phyloP scores from a whole-genome alignment of 2,888 invertebrate species.

The Aphodius granarius region DNA sequence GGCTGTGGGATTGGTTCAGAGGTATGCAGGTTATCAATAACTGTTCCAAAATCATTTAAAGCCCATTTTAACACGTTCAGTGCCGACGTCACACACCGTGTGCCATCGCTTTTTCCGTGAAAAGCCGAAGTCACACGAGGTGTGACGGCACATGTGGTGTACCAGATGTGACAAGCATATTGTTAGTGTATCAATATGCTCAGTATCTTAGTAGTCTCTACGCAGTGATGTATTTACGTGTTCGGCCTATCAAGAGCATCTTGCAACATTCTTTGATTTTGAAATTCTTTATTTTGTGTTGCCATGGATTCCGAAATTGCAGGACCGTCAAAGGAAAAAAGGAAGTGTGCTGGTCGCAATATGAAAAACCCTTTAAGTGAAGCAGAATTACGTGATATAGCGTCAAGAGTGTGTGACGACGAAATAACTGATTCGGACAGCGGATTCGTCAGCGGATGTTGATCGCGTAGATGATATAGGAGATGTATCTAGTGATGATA shows the following conservation, averaged over 20 bases:
- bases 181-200: no score
- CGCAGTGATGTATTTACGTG: no score
- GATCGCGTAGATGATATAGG: background rate
- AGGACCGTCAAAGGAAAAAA: background rate
- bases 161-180: no score
- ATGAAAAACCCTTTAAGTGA: background rate
- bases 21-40: no score
- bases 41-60: no score
- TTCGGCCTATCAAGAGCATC: no score
- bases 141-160: background rate
- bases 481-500: background rate
- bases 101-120: background rate
- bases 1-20: no score
- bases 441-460: background rate
- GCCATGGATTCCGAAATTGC: no score
- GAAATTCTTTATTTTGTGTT: no score
- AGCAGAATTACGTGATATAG: background rate
- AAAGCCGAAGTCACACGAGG: background rate
- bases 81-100: background rate
- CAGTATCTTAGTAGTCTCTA: no score
- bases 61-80: slow-evolving; percentile 30
- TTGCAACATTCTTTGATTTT: background rate
- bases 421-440: background rate
- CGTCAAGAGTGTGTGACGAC: background rate
- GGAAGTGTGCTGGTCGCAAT: background rate